phyloP scores from a whole-genome alignment of 1,140 invertebrate species.

The Centruroides vittatus region DNA sequence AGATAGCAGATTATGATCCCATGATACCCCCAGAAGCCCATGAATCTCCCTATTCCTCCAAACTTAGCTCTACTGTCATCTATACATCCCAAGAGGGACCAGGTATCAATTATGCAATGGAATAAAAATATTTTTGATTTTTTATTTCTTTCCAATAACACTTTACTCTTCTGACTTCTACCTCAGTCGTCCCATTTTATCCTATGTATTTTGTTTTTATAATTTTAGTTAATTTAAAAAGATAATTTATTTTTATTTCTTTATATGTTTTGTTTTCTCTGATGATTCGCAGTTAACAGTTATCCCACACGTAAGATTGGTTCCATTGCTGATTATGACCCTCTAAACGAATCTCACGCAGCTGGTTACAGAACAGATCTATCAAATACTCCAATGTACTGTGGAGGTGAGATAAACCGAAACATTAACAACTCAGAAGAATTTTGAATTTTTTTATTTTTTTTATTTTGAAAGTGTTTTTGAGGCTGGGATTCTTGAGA shows the following conservation, averaged over 20 bases:
- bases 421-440: too few relatives aligned
- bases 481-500: neutral
- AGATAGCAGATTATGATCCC: constrained; percentile 12
- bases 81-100: constrained; percentile 52
- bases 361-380: too few relatives aligned
- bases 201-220: too few relatives aligned
- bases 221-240: too few relatives aligned
- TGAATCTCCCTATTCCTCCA: constrained; percentile 52
- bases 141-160: too few relatives aligned
- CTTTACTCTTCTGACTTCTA: neutral
- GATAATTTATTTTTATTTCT: too few relatives aligned
- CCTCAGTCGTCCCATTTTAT: too few relatives aligned
- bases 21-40: constrained; percentile 32
- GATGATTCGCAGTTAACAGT: constrained; percentile 14
- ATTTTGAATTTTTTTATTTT: neutral
- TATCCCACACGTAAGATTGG: constrained; percentile 58
- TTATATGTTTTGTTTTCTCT: too few relatives aligned
- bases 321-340: constrained; percentile 89
- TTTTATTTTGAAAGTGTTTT: neutral
- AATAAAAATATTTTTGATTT: too few relatives aligned
- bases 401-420: too few relatives aligned
- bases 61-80: constrained; percentile 59
- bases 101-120: constrained; percentile 13
- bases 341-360: constrained; percentile 24
- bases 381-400: too few relatives aligned